Evolutionary conservation across 2,113 vertebrate genomes (phyloP), one percentile per base, ranked within the genome.

Genomic region (Tauraco erythrolophus): DNA sequence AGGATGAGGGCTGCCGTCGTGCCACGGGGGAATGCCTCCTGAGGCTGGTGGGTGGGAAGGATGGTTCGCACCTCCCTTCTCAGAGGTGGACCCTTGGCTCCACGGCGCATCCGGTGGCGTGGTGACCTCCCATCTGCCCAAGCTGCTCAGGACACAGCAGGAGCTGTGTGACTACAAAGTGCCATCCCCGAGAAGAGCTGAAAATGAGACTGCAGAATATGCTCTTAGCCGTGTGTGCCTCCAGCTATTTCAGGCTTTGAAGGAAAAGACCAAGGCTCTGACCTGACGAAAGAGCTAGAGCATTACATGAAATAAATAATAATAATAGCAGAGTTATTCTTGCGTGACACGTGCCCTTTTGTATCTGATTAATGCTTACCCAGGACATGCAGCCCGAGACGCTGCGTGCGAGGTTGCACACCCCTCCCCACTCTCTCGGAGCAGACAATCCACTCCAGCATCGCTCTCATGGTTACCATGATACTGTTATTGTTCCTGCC

Each of bases 401-500:
- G n/a, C n/a, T 11, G 54, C 1, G 2, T 27, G 37, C 28, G 76
- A 71, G 89, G 50, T 39, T 68, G 43, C 37, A 22, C 19, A 50
- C 17, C 81, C 72, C 50, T 95, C 78, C 64, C 78, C 1, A 22
- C 2, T 7, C 81, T 74, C 61, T 64, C 0, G 1, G 93, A 82
- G 79, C 48, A 28, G 9, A 45, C 16, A 3, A 35, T 46, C 75
- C 91, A 87, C 86, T 89, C 81, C 30, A 50, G 85, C 78, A 24
- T 58, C 3, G 1, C 84, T 84, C 71, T 90, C 65, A 15, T 8
- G 1, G 54, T 94, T 94, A 84, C 92, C 89, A 82, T 39, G 88
- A 95, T 80, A 37, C 91, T 87, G 74, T 39, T 25, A 39, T 70
- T 96, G 94, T 68, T 71, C 51, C 75, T 84, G 80, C 66, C 56